Evolutionary conservation across 2,888 invertebrate genomes (phyloP).

Genomic region (Pyrgus malvae): DNA sequence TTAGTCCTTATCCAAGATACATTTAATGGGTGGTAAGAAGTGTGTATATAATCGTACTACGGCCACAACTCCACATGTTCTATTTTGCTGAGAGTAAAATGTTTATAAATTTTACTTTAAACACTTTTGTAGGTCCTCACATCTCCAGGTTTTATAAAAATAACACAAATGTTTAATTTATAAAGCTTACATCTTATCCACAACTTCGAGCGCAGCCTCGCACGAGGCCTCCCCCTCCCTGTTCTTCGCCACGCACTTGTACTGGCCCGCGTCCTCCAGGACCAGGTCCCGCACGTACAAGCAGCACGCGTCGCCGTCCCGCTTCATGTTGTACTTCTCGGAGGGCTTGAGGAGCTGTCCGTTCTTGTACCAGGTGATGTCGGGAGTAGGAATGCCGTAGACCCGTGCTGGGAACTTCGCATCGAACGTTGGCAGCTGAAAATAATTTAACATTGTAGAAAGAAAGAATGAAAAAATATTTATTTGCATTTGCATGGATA

Average conservation of each 20-base stretch:
- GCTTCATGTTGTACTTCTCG: conserved; percentile 87
- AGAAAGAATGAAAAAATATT: no score
- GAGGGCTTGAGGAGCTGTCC: conserved; percentile 86
- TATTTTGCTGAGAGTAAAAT: no score
- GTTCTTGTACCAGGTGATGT: conserved; percentile 93
- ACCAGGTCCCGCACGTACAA: conserved; percentile 87
- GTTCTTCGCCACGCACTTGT: conserved; percentile 90
- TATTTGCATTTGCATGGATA: no score
- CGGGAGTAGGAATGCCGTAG: conserved; percentile 91
- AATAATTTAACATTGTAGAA: conserved; percentile 8
- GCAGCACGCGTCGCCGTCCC: conserved; percentile 90
- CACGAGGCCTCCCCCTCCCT: conserved; percentile 90
- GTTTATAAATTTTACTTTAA: no score
- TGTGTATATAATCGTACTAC: no score
- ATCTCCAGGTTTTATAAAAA: no score
- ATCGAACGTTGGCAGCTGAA: conserved; percentile 87
- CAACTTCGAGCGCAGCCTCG: conserved; percentile 88
- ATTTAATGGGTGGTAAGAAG: no score
- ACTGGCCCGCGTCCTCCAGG: conserved; percentile 86
- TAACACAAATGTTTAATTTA: no score
- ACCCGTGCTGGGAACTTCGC: conserved; percentile 92
- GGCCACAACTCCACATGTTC: no score
- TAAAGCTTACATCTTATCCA: conserved; percentile 92
- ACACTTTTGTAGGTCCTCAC: no score
- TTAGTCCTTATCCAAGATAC: conserved; percentile 27